These are phyloP conservation scores for Podarcis muralis DNA, from an alignment of 2,113 vertebrate genomes.

Conservation along the genomic window DNA sequence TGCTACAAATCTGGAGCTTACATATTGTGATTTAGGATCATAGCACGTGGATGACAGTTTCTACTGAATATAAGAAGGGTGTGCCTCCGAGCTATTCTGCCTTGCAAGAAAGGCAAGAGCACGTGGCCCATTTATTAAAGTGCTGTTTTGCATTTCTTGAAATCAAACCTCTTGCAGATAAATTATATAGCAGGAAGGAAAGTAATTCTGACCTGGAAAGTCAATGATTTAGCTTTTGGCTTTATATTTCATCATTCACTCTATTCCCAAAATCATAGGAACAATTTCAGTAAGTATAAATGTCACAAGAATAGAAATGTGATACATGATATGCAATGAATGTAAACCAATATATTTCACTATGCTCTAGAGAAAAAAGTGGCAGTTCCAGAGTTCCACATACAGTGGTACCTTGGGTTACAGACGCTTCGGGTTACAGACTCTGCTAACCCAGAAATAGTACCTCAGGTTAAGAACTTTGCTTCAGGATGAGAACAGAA, in stretches of 20 bases:
- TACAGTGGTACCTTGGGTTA: not conserved
- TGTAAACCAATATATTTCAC: not conserved
- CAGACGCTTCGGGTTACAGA: too few relatives aligned
- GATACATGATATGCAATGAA: conserved; percentile 9
- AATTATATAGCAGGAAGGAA: not conserved
- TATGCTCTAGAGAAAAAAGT: conserved; percentile 14
- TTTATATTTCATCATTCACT: not conserved
- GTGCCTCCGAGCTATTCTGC: not conserved
- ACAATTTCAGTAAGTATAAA: not conserved
- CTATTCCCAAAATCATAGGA: not conserved
- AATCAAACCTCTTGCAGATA: not conserved
- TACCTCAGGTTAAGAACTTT: too few relatives aligned
- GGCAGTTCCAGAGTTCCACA: conserved; percentile 21
- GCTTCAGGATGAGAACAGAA: too few relatives aligned
- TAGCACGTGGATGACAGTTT: not conserved
- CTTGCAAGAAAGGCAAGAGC: not conserved
- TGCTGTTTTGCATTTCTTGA: not conserved
- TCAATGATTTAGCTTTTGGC: not conserved
- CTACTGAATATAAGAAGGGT: not conserved
- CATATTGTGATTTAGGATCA: not conserved
- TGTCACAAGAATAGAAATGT: not conserved
- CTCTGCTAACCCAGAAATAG: too few relatives aligned
- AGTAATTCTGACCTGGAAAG: not conserved
- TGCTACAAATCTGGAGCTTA: not conserved
- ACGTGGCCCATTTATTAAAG: not conserved